Evolutionary conservation across 2,113 vertebrate genomes (phyloP).

Genomic region (Emydura subglobosa): DNA sequence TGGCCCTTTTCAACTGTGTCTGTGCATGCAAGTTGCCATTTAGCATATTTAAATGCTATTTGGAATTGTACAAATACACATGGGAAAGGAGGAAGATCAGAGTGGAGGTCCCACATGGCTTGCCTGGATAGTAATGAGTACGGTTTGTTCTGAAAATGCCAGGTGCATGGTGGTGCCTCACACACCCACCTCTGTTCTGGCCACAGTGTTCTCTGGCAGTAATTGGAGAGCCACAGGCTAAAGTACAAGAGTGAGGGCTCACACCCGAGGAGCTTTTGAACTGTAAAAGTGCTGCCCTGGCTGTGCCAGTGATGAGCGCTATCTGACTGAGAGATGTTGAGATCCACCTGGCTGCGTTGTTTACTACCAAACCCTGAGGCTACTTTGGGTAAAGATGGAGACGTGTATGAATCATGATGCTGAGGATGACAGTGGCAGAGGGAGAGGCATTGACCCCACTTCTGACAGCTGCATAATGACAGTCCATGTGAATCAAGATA

Average conservation of each 20-base stretch:
- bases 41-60: not conserved
- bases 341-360: not conserved
- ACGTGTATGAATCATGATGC: not conserved
- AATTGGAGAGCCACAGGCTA: not conserved
- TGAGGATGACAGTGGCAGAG: not conserved
- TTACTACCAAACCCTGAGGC: not conserved
- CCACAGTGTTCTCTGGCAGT: not conserved
- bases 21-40: not conserved
- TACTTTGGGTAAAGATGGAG: not conserved
- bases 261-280: accelerated
- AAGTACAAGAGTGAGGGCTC: not conserved
- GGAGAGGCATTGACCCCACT: not conserved
- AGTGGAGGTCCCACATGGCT: accelerated
- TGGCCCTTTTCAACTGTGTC: not conserved
- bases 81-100: not conserved
- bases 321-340: accelerated
- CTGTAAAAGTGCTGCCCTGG: not conserved
- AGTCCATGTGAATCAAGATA: accelerated
- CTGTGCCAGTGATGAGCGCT: accelerated
- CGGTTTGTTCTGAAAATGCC: accelerated
- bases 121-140: not conserved
- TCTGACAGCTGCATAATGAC: constrained; percentile 7
- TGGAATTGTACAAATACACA: not conserved
- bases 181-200: not conserved
- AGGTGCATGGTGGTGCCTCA: not conserved